Evolutionary conservation across 2,797 vertebrate genomes (phyloP), one percentile per base, ranked within the genome.

Genomic region (Ispidina picta): DNA sequence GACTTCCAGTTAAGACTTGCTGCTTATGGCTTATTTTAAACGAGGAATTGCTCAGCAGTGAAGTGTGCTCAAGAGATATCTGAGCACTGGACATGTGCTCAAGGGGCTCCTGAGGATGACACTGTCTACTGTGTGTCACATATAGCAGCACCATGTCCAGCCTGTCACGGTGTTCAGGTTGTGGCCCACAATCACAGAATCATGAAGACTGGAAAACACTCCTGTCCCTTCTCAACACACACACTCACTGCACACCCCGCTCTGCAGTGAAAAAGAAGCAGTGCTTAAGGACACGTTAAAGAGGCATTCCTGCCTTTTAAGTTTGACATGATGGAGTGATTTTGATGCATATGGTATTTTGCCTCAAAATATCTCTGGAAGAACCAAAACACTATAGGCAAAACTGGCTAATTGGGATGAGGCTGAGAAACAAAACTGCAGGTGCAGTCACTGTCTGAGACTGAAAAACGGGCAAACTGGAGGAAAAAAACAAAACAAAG

Each of bases 81-180:
- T 0, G 5, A 39, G n/a, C 15, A 13, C 10, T 1, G 17, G 19
- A 31, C 28, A 3, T 0, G 28, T 16, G 6, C 4, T 33, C 31
- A 25, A 28, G 49, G 49, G 49, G 14, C 15, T 51, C 25, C n/a
- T 18, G n/a, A 37, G 37, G 12, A 41, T 28, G 48, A 23, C 22
- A 9, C 12, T 1, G 21, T 26, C 60, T 20, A 13, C 9, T 5
- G 8, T 1, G 7, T 12, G 11, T 13, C 15, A 5, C 5, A 17
- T 4, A 15, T 13, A 33, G 35, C 21, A 48, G 52, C 12, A 28
- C 12, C 6, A 10, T 0, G 2, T 15, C 16, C 58, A 52, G 33
- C 15, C 19, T 2, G 15, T 17, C 46, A 4, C 18, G 3, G 3
- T 0, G 7, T 8, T 9, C 18, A 2, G 5, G 9, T 2, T 2